These are phyloP conservation scores for Rhodophaea formosa DNA, from an alignment of 2,888 invertebrate genomes.

Conservation along the genomic window DNA sequence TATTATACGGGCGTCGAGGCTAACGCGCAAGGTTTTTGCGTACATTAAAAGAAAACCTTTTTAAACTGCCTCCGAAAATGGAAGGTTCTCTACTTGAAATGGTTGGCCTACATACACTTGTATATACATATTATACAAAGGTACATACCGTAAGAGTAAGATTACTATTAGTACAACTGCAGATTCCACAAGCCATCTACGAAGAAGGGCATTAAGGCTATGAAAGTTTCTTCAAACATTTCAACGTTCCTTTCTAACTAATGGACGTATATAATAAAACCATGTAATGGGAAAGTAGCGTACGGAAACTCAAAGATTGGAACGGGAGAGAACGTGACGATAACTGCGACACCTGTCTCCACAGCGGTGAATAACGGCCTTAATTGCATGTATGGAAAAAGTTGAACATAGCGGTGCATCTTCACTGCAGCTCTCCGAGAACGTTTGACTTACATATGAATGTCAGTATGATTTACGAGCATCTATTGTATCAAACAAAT, in stretches of 20 bases:
- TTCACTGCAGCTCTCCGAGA: conserved; percentile 42
- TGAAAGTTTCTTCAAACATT: neutral
- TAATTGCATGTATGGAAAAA: conserved; percentile 62
- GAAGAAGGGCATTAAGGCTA: neutral
- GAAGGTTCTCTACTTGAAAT: conserved; percentile 1
- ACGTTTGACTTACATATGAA: conserved; percentile 45
- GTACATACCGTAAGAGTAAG: neutral
- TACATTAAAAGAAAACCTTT: conserved; percentile 35
- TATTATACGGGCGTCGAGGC: conserved; percentile 42
- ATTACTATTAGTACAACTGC: neutral
- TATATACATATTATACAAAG: neutral
- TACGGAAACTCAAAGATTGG: conserved; percentile 41
- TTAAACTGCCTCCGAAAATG: conserved; percentile 28
- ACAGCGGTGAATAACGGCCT: conserved; percentile 64
- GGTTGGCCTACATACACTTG: neutral
- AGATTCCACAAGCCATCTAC: neutral
- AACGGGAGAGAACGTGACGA: conserved; percentile 45
- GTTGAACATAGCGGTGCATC: conserved; percentile 59
- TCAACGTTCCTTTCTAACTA: neutral
- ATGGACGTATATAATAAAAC: neutral
- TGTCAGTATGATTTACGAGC: conserved; percentile 35
- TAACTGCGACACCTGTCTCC: conserved; percentile 55
- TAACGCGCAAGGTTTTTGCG: conserved; percentile 44
- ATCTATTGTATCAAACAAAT: conserved; percentile 19
- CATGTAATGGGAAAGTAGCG: conserved; percentile 42